Percentiles rank a stretch among this genome's conserved stretches.
Conservation (phyloP, 92 coral and sea anemone genomes). For the Parazoanthus swiftii region DNA sequence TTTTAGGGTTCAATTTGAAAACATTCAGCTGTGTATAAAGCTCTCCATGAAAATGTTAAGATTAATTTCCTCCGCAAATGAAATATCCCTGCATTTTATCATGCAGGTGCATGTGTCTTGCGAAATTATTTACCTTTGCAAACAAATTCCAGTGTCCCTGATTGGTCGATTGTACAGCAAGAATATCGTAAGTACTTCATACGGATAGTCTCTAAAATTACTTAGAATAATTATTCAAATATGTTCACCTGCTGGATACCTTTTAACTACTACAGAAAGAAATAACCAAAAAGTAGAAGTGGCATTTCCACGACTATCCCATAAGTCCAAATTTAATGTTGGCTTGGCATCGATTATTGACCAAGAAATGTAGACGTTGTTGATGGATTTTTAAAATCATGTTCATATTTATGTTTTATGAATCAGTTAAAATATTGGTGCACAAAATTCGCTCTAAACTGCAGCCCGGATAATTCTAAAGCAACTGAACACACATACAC, state of each 20-base stretch:
- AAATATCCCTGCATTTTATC: background rate
- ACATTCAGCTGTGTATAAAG: background rate
- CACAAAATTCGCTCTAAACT: too few relatives aligned
- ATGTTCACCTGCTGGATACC: background rate
- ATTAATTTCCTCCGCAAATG: background rate
- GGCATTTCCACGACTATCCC: background rate
- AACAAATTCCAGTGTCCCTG: background rate
- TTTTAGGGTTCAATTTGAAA: background rate
- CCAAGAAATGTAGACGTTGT: background rate
- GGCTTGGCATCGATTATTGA: too few relatives aligned
- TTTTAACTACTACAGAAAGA: background rate
- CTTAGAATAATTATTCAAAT: background rate
- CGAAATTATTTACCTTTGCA: too few relatives aligned
- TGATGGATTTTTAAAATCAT: too few relatives aligned
- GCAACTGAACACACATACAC: too few relatives aligned
- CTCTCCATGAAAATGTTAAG: background rate
- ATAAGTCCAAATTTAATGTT: too few relatives aligned
- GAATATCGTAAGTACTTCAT: background rate
- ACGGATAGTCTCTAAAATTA: background rate
- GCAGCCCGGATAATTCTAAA: too few relatives aligned
- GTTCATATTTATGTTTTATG: too few relatives aligned
- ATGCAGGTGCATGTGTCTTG: too few relatives aligned
- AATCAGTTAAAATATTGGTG: too few relatives aligned
- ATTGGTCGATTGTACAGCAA: background rate
- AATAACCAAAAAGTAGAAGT: too few relatives aligned